Percentiles rank a stretch among this genome's conserved stretches.
Conservation (phyloP, 2,888 invertebrate species). For the Spatulosminthurus flaviceps region DNA sequence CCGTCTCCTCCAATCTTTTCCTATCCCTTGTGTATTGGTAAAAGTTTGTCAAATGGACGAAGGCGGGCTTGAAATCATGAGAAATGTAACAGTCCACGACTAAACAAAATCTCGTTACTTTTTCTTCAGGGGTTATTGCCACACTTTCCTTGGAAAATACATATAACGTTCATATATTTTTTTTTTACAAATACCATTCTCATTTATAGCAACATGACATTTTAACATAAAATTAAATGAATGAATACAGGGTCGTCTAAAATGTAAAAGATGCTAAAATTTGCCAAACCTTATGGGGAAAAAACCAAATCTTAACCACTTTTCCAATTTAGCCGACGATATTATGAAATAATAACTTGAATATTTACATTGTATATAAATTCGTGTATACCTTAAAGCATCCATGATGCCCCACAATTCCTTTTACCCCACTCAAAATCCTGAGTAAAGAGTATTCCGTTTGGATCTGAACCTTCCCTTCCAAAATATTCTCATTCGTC, state of each 20-base stretch:
- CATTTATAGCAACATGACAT: too few species aligned
- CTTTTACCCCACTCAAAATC: conserved; percentile 75
- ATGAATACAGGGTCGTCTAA: too few species aligned
- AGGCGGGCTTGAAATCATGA: conserved; percentile 73
- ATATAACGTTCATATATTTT: too few species aligned
- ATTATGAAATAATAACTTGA: neutral
- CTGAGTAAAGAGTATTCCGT: conserved; percentile 80
- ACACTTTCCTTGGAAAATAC: conserved; percentile 76
- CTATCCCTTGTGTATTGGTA: conserved; percentile 81
- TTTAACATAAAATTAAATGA: too few species aligned
- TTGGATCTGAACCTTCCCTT: conserved; percentile 81
- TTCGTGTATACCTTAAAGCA: conserved; percentile 74
- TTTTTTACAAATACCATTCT: too few species aligned
- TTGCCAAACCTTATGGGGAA: too few species aligned
- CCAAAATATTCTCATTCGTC: too few species aligned
- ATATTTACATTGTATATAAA: neutral
- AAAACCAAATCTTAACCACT: too few species aligned
- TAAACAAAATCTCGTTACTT: conserved; percentile 73
- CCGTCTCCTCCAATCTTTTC: conserved; percentile 78
- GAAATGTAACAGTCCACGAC: conserved; percentile 78
- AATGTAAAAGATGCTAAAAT: too few species aligned
- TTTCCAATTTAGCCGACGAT: too few species aligned
- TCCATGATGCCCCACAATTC: conserved; percentile 80
- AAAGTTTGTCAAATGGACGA: conserved; percentile 73
- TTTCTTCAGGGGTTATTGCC: too few species aligned